Evolutionary conservation across 1,140 invertebrate species (phyloP).

Genomic region (Lithobius niger): DNA sequence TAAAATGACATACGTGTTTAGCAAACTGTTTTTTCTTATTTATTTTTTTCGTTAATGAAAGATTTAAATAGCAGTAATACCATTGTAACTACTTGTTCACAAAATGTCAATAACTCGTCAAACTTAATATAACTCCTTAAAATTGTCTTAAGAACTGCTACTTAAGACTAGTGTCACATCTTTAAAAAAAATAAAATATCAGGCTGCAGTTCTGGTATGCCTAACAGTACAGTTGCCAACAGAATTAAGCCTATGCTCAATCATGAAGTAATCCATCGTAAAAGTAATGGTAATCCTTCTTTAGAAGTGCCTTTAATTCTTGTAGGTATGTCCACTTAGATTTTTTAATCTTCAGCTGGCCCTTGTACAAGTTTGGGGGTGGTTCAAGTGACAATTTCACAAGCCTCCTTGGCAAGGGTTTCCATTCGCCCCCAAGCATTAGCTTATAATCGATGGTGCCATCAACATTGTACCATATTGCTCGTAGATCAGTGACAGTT

Average conservation of each 20-base stretch:
- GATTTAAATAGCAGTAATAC: neutral
- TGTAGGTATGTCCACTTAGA: neutral
- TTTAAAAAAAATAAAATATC: neutral
- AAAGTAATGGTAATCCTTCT: neutral
- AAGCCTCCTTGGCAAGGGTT: neutral
- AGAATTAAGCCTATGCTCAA: neutral
- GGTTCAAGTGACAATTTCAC: neutral
- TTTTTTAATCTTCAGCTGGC: neutral
- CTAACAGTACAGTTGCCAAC: neutral
- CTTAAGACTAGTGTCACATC: neutral
- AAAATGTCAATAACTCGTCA: neutral
- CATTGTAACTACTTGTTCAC: neutral
- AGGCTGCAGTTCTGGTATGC: neutral
- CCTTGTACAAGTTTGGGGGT: neutral
- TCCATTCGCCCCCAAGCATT: neutral
- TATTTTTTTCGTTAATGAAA: no score
- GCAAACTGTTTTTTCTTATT: no score
- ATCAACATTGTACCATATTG: no score
- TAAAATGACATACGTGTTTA: no score
- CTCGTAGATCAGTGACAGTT: neutral
- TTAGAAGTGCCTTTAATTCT: neutral
- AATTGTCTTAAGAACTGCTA: neutral
- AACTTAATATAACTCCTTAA: neutral
- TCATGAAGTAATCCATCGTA: neutral
- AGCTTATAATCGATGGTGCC: neutral